These are phyloP conservation scores for Aphelinus certus DNA, from an alignment of 1,140 invertebrate genomes.

Conservation along the genomic window DNA sequence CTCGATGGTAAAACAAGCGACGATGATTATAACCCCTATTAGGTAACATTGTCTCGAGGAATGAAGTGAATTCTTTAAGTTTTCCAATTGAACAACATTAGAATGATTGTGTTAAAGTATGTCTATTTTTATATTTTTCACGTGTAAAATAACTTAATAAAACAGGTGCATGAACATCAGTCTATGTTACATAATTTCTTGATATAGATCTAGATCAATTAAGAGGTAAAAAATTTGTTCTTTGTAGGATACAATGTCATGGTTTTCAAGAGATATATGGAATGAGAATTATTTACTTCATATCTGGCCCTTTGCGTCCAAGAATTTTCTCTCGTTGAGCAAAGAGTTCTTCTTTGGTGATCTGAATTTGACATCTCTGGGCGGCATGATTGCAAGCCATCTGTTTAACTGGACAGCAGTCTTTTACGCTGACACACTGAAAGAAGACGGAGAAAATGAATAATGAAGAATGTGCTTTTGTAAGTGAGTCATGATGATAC, in stretches of 20 bases:
- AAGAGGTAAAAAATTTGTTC: conserved; percentile 21
- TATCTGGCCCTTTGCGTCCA: conserved; percentile 45
- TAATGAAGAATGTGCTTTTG: too few species aligned
- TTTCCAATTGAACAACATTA: too few species aligned
- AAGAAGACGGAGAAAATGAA: conserved; percentile 24
- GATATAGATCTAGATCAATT: neutral
- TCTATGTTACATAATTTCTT: neutral
- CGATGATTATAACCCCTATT: too few species aligned
- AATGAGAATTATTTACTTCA: neutral
- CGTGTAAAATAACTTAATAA: neutral
- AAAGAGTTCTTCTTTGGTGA: conserved; percentile 54
- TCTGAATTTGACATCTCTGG: conserved; percentile 58
- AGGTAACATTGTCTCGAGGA: too few species aligned
- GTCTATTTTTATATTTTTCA: neutral
- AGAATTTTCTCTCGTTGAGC: conserved; percentile 55
- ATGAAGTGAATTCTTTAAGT: too few species aligned
- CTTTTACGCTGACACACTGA: conserved; percentile 44
- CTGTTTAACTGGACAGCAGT: conserved; percentile 47
- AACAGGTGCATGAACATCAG: neutral
- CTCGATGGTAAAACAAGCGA: too few species aligned
- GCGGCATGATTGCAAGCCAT: conserved; percentile 53
- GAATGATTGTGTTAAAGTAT: neutral
- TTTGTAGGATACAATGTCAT: conserved; percentile 27
- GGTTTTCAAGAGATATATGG: neutral
- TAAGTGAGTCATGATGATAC: too few species aligned